These are phyloP conservation scores for Xiphorhynchus erythropygius DNA, from an alignment of 2,797 vertebrate genomes.

Conservation along the genomic window DNA sequence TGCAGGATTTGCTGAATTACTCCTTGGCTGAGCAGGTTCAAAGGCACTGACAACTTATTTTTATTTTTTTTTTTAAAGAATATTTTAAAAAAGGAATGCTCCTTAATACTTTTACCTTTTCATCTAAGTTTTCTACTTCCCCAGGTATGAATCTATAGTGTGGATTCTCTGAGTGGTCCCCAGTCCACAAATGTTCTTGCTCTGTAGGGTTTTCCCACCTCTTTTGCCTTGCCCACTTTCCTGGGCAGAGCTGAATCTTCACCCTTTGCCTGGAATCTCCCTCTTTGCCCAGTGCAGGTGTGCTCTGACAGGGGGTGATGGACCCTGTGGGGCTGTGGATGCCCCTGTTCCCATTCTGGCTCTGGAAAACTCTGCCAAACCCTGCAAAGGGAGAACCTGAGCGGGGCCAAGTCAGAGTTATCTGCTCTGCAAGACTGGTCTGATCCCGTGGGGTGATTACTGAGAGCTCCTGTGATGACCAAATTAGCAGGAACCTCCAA, in stretches of 20 bases:
- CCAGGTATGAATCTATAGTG: neutral
- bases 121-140: neutral
- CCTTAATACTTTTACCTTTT: neutral
- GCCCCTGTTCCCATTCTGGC: neutral
- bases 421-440: neutral
- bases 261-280: neutral
- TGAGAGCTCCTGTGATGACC: conserved; percentile 11
- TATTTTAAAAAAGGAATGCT: neutral
- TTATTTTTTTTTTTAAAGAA: neutral
- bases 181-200: neutral
- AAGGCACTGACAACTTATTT: neutral
- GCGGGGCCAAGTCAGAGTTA: neutral
- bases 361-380: neutral
- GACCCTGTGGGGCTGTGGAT: neutral
- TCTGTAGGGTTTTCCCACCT: neutral
- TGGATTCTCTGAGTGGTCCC: neutral
- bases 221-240: neutral
- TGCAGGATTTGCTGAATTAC: neutral
- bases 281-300: no score
- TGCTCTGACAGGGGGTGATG: rapidly evolving
- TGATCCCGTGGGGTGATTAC: neutral
- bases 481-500: conserved; percentile 33
- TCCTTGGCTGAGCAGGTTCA: neutral
- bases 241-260: neutral
- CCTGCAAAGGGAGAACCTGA: neutral